Base-by-base conservation (phyloP, 2,888 invertebrate genomes). In the Cotesia congregata region DNA sequence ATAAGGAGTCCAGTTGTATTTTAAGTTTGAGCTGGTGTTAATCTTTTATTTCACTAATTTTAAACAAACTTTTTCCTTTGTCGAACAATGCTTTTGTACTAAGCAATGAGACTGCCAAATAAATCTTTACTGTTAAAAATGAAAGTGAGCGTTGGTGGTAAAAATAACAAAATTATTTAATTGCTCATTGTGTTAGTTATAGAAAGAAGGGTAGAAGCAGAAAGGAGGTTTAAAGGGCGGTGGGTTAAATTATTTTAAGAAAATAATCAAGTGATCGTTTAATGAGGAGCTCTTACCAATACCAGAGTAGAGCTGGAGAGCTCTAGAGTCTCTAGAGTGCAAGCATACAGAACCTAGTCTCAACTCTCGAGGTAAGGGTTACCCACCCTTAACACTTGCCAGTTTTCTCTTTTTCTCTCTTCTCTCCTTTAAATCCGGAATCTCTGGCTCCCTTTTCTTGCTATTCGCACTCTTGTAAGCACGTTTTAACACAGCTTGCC, bases 251-350 rank as follows among this genome's bases (percentile, higher is more conserved):
- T 62, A 62, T 62, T 62, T 62, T 20, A 62, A 62, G 78, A 81
- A 78, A 82, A 81, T 80, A 85, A 84, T 78, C 82, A 84, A 86
- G 85, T 87, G 87, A 87, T 86, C 83, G 84, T 85, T 88, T 87
- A 86, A 88, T 85, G 87, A 88, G 87, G 85, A 83, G 82, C 84
- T 82, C 85, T 84, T 76, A 72, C 62, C 67, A 78, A 64, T 77
- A 72, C 68, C 64, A 65, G 64, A 41, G 71, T 79, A 50, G 50
- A 50, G 82, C 75, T 85, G 78, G 78, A 85, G 86, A 79, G 82
- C 85, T 82, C 85, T 85, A 85, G 83, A 86, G 82, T 85, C 82
- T 84, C 12, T 50, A 50, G 50, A 86, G 83, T 86, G 83, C 81
- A 83, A 65, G 78, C 80, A 82, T 82, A 82, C 83, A 80, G 82